These are phyloP conservation scores for Rhinopomastus cyanomelas DNA, from an alignment of 2,113 vertebrate genomes.

Conservation along the genomic window DNA sequence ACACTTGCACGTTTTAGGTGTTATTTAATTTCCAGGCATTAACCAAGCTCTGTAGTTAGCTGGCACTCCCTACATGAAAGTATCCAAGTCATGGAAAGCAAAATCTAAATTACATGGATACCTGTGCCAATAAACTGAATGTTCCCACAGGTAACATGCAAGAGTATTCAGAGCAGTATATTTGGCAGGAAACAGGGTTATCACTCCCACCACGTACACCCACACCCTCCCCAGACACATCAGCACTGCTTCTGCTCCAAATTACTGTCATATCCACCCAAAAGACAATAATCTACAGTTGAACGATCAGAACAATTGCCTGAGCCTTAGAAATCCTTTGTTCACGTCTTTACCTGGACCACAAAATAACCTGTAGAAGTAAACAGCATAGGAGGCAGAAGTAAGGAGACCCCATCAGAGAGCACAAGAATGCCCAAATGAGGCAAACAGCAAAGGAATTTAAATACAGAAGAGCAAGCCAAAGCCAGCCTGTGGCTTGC, in stretches of 20 bases:
- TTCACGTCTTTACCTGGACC: fast-evolving
- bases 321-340: background rate
- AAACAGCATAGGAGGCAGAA: background rate
- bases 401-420: background rate
- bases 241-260: background rate
- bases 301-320: conserved; percentile 20
- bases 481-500: background rate
- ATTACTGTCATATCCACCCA: conserved; percentile 18
- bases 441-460: background rate
- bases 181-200: background rate
- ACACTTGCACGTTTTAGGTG: background rate
- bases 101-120: background rate
- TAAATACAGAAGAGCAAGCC: background rate
- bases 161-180: background rate
- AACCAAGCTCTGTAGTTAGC: background rate
- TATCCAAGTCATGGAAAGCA: background rate
- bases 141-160: background rate
- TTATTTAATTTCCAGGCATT: background rate
- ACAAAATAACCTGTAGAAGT: background rate
- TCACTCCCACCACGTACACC: background rate
- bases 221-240: background rate
- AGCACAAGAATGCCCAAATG: background rate
- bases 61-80: background rate
- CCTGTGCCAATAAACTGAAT: background rate
- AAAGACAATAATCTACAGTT: background rate